These are phyloP conservation scores for Bombus vancouverensis DNA, from an alignment of 1,140 invertebrate genomes.

Conservation along the genomic window DNA sequence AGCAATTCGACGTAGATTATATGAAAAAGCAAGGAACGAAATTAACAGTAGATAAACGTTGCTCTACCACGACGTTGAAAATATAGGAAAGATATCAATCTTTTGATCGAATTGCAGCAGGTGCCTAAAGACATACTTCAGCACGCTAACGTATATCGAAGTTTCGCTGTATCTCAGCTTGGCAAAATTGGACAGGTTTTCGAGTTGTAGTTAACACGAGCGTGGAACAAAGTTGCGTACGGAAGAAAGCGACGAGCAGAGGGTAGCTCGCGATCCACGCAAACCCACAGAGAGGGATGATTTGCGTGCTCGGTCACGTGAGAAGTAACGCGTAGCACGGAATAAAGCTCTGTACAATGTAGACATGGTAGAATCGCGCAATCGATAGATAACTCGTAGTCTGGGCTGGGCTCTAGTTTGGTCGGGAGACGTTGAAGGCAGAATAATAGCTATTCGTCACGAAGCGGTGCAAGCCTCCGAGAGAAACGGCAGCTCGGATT, in stretches of 20 bases:
- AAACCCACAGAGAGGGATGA: background rate
- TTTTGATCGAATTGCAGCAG: too few species aligned
- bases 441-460: conserved; percentile 64
- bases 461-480: conserved; percentile 53
- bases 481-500: conserved; percentile 51
- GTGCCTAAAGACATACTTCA: too few species aligned
- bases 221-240: background rate
- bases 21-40: too few species aligned
- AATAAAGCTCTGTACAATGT: conserved; percentile 15
- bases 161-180: too few species aligned
- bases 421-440: conserved; percentile 54
- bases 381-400: conserved; percentile 61
- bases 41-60: too few species aligned
- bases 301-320: conserved; percentile 54
- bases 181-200: background rate
- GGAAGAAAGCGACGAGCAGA: background rate
- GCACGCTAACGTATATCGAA: too few species aligned
- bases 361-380: conserved; percentile 31
- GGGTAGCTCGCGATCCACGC: background rate
- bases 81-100: too few species aligned
- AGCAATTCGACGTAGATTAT: too few species aligned
- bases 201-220: background rate
- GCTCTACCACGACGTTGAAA: too few species aligned
- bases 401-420: conserved; percentile 35
- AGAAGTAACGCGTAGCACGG: conserved; percentile 34